Percentiles rank a stretch among this genome's conserved stretches.
Conservation (phyloP, 2,888 invertebrate species). For the Luperina nickerlii region DNA sequence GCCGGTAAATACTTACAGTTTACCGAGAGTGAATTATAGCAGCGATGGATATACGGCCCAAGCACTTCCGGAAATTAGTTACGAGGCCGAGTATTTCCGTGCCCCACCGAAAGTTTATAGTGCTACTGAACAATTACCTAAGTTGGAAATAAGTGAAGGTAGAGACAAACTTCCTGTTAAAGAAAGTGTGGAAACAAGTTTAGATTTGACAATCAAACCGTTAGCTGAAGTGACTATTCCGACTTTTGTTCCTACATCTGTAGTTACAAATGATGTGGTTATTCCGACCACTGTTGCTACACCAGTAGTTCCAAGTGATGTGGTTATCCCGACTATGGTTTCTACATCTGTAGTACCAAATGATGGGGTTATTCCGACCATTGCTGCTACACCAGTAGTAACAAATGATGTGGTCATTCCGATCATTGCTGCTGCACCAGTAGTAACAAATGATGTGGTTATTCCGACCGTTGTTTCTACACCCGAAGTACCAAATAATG, state of each 20-base stretch:
- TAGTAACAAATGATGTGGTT: conserved; percentile 8
- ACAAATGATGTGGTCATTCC: conserved; percentile 22
- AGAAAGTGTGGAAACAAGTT: conserved; percentile 52
- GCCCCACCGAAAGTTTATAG: conserved; percentile 64
- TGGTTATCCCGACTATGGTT: background rate
- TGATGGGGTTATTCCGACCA: conserved; percentile 9
- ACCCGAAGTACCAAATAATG: background rate
- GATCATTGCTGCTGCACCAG: background rate
- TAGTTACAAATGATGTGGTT: conserved; percentile 13
- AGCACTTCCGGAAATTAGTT: conserved; percentile 77
- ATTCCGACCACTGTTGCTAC: background rate
- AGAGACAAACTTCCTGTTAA: conserved; percentile 41
- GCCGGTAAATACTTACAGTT: conserved; percentile 63
- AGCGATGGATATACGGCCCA: conserved; percentile 69
- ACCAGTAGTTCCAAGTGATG: conserved; percentile 3
- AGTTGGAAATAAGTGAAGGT: conserved; percentile 49
- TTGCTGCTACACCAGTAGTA: background rate
- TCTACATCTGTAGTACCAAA: background rate
- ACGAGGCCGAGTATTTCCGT: conserved; percentile 79
- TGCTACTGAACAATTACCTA: conserved; percentile 56
- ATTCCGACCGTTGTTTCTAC: background rate
- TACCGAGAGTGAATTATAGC: conserved; percentile 71
- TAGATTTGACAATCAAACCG: conserved; percentile 62
- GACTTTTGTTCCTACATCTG: background rate
- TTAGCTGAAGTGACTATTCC: conserved; percentile 53